Base-by-base conservation (phyloP, 1,140 invertebrate genomes). In the Apocrypta bakeri region DNA sequence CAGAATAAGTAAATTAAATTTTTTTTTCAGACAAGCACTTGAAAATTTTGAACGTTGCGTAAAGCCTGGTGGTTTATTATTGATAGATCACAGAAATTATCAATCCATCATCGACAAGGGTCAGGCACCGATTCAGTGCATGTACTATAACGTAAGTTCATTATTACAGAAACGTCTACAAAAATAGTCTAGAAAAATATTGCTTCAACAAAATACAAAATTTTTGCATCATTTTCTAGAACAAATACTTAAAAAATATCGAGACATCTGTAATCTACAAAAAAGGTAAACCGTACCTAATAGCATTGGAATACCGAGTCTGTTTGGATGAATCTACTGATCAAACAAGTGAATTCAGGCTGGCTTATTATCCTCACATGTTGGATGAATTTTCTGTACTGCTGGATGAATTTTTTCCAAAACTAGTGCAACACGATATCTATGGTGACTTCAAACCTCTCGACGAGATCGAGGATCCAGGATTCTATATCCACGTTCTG, bases 81-180 rank as follows among this genome's bases (percentile, higher is more conserved):
- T 97, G 21, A 97, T 97, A 76, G 96, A 97, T 90, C 96, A 97
- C 87, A 94, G 96, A 84, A 97, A 97, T 88, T 97, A 97, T 83
- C 96, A 97, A 88, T 93, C 95, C 42, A 97, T 97, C 82, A 93
- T 97, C 31, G 93, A 95, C 63, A 93, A 92, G 11, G 96, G 96
- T 1, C 90, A 92, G 11, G 96, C 96, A 1, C 96, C 96, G 1
- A 91, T 94, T 12, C 96, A 96, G 88, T 96, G 95, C 85, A 95
- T 97, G 86, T 97, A 97, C 90, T 97, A 97, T 87, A 97, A 97
- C 88, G 96, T 97, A 92, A 95, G 94, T 93, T 74, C 14, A 75
- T 63, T 71, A 29, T 61, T 69, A 68, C 69, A 64, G 0, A 25
- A 24, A 40, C 42, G 9, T 14, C 2, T 73, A 9, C 1, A 29